Evolutionary conservation across 1,140 invertebrate species (phyloP).

Genomic region (Lerema accius): DNA sequence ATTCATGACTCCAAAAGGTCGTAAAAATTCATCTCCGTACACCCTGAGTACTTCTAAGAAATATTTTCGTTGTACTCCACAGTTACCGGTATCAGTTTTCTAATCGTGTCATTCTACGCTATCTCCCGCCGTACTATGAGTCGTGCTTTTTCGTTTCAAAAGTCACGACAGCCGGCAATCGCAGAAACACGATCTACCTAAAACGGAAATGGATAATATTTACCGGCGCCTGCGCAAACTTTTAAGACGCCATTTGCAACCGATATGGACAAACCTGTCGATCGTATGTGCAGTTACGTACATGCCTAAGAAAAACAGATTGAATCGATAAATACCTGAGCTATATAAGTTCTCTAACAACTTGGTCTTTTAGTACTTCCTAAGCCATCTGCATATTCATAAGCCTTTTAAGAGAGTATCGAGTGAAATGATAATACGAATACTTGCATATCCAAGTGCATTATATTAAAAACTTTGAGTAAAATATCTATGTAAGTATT

Average conservation of each 20-base stretch:
- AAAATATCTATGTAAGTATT: slow-evolving; percentile 25
- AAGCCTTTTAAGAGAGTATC: slow-evolving; percentile 38
- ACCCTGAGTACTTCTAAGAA: slow-evolving; percentile 27
- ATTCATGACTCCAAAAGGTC: slow-evolving; percentile 42
- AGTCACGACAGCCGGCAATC: slow-evolving; percentile 37
- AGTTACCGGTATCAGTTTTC: slow-evolving; percentile 9
- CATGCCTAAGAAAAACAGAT: slow-evolving; percentile 38
- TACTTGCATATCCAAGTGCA: slow-evolving; percentile 29
- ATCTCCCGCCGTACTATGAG: slow-evolving; percentile 17
- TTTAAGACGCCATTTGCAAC: slow-evolving; percentile 38
- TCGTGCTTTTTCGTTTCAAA: slow-evolving; percentile 30
- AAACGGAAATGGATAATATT: slow-evolving; percentile 45
- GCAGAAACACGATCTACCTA: slow-evolving; percentile 40
- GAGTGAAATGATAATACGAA: slow-evolving; percentile 35
- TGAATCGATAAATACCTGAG: slow-evolving; percentile 38
- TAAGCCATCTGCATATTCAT: slow-evolving; percentile 39
- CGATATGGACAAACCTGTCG: slow-evolving; percentile 35
- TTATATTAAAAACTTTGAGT: slow-evolving; percentile 32
- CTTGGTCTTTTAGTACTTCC: slow-evolving; percentile 36
- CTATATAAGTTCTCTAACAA: slow-evolving; percentile 30
- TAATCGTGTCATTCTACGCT: slow-evolving; percentile 24
- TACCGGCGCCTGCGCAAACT: slow-evolving; percentile 38
- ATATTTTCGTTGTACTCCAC: slow-evolving; percentile 24
- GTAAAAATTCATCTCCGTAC: slow-evolving; percentile 34
- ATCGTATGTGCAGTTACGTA: slow-evolving; percentile 38